phyloP scores from a whole-genome alignment of 2,888 invertebrate species.

The Archaeoteleia sp. region DNA sequence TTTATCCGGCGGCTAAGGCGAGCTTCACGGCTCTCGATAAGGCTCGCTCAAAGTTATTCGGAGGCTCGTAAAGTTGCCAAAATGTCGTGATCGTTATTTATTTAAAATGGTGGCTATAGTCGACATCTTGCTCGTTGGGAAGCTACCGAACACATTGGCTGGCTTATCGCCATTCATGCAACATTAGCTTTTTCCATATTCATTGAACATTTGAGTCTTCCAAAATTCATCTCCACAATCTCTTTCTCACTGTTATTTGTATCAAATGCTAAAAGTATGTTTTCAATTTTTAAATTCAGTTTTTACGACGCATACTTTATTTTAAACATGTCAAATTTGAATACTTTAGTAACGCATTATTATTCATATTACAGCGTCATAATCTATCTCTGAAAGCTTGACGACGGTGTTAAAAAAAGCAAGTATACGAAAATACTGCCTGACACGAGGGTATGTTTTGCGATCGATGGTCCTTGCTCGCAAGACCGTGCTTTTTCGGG shows the following conservation, averaged over 20 bases:
- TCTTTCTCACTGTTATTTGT: constrained; percentile 31
- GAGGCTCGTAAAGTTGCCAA: constrained; percentile 53
- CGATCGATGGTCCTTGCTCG: constrained; percentile 26
- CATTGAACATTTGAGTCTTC: constrained; percentile 64
- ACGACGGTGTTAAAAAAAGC: constrained; percentile 14
- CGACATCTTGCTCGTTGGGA: constrained; percentile 41
- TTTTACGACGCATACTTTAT: neutral
- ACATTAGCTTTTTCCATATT: constrained; percentile 73
- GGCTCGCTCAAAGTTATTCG: constrained; percentile 45
- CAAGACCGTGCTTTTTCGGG: constrained; percentile 24
- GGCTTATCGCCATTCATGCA: constrained; percentile 74
- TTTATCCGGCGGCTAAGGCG: constrained; percentile 64
- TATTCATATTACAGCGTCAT: neutral
- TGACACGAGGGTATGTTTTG: constrained; percentile 18
- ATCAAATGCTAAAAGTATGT: constrained; percentile 8
- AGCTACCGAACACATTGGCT: constrained; percentile 65
- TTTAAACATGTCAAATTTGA: neutral
- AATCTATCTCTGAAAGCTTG: neutral
- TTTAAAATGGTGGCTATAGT: constrained; percentile 61
- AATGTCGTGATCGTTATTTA: constrained; percentile 63
- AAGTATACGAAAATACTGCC: constrained; percentile 9
- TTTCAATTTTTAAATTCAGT: too few relatives aligned
- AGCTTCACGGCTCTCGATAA: constrained; percentile 55
- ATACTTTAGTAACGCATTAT: neutral
- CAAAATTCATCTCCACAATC: constrained; percentile 23